phyloP scores from a whole-genome alignment of 2,113 vertebrate genomes.

The Stercorarius parasiticus region DNA sequence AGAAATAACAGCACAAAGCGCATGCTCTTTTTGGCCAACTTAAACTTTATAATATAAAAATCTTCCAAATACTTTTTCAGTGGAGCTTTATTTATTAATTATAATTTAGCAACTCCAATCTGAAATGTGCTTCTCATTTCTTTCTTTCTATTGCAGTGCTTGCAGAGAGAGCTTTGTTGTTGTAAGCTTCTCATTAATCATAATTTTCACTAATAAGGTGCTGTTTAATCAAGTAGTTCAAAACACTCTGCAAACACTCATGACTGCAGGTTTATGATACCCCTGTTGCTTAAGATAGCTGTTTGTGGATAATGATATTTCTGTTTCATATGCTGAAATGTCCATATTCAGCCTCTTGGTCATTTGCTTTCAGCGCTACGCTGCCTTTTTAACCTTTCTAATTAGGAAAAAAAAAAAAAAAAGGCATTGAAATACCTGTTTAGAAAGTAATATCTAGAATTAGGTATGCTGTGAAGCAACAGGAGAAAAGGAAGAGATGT shows the following conservation, averaged over 20 bases:
- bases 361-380: background rate
- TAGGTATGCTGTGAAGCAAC: background rate
- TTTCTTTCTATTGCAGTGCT: background rate
- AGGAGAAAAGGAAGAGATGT: background rate
- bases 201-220: slow-evolving; percentile 44
- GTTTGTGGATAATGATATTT: background rate
- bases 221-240: slow-evolving; percentile 19
- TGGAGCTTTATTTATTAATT: background rate
- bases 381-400: background rate
- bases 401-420: background rate
- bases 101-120: background rate
- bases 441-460: background rate
- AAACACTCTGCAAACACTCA: slow-evolving; percentile 1
- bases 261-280: background rate
- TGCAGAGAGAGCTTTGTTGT: slow-evolving; percentile 6
- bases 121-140: background rate
- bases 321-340: background rate
- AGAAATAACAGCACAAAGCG: background rate
- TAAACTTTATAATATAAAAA: background rate
- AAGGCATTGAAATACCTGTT: background rate
- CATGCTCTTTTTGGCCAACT: background rate
- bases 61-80: background rate
- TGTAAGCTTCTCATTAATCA: slow-evolving; percentile 17
- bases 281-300: background rate
- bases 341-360: background rate